These are phyloP conservation scores for Agrotis ipsilon DNA, from an alignment of 2,888 invertebrate genomes.

Conservation along the genomic window DNA sequence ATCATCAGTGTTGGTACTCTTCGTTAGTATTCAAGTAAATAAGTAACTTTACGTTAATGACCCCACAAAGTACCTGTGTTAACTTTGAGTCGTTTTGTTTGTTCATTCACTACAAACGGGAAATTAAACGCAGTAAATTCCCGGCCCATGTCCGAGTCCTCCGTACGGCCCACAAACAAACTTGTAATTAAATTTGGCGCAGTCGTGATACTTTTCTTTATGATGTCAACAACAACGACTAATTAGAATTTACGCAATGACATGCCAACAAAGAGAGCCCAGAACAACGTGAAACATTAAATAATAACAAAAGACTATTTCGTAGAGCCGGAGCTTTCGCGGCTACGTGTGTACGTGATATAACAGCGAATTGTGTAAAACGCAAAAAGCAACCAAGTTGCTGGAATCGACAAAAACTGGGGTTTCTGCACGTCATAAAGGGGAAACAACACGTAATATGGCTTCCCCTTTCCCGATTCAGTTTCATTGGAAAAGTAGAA, in stretches of 20 bases:
- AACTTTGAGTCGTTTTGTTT: slow-evolving; percentile 25
- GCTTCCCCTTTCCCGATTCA: slow-evolving; percentile 65
- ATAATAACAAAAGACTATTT: slow-evolving; percentile 51
- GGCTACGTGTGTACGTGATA: slow-evolving; percentile 36
- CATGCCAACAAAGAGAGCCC: slow-evolving; percentile 44
- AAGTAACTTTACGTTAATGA: slow-evolving; percentile 32
- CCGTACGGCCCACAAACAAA: slow-evolving; percentile 38
- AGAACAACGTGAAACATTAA: slow-evolving; percentile 41
- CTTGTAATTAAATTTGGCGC: slow-evolving; percentile 57
- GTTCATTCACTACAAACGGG: slow-evolving; percentile 25
- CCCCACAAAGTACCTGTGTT: slow-evolving; percentile 30
- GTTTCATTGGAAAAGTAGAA: slow-evolving; percentile 60
- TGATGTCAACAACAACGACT: slow-evolving; percentile 52
- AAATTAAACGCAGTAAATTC: slow-evolving; percentile 45
- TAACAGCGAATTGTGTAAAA: slow-evolving; percentile 51
- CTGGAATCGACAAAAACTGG: slow-evolving; percentile 57
- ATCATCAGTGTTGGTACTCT: slow-evolving; percentile 56
- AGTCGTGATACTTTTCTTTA: slow-evolving; percentile 59
- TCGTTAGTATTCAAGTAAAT: slow-evolving; percentile 41
- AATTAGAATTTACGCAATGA: slow-evolving; percentile 64
- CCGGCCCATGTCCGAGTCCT: slow-evolving; percentile 20
- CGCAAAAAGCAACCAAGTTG: slow-evolving; percentile 40
- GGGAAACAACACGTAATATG: slow-evolving; percentile 64
- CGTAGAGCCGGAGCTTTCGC: slow-evolving; percentile 29
- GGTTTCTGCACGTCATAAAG: slow-evolving; percentile 69